These are phyloP conservation scores for Eupithecia inturbata DNA, from an alignment of 2,888 invertebrate genomes.

Conservation along the genomic window DNA sequence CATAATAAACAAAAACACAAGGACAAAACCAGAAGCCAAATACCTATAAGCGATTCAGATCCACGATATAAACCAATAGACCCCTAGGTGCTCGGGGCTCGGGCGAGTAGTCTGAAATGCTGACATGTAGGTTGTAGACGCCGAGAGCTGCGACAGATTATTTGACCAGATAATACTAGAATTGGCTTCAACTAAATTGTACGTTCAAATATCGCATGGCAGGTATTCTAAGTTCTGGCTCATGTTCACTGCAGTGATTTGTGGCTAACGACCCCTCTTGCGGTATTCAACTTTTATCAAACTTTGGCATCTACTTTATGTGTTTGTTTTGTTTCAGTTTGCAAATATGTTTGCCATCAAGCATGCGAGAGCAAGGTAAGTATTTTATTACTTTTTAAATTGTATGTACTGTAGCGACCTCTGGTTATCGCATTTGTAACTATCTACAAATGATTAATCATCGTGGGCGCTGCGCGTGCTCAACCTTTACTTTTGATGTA, in stretches of 20 bases:
- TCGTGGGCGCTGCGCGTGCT: constrained; percentile 42
- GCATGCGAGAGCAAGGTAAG: constrained; percentile 90
- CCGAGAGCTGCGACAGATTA: not conserved
- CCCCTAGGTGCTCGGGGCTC: not conserved
- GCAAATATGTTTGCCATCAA: constrained; percentile 92
- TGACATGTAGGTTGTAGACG: not conserved
- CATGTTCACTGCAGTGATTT: constrained; percentile 22
- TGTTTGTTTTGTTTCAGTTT: constrained; percentile 86
- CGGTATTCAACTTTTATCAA: constrained; percentile 13
- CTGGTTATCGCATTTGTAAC: constrained; percentile 42
- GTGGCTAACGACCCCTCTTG: constrained; percentile 19
- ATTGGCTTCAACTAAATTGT: constrained; percentile 41
- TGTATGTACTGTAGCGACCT: constrained; percentile 48
- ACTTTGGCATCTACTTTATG: constrained; percentile 9
- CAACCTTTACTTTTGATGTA: constrained; percentile 39
- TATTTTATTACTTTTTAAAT: not conserved
- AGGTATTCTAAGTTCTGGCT: constrained; percentile 19
- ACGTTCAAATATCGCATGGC: constrained; percentile 38
- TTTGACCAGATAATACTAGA: constrained; percentile 7
- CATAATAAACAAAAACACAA: not conserved
- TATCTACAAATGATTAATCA: constrained; percentile 35
- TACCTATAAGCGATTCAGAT: not conserved
- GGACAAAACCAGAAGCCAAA: not conserved
- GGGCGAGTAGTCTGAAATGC: not conserved
- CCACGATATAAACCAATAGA: not conserved